A percentile compares a stretch with the other conserved stretches of the same genome.
phyloP scores from a whole-genome alignment of 2,113 vertebrate genomes.

The Corapipo altera region DNA sequence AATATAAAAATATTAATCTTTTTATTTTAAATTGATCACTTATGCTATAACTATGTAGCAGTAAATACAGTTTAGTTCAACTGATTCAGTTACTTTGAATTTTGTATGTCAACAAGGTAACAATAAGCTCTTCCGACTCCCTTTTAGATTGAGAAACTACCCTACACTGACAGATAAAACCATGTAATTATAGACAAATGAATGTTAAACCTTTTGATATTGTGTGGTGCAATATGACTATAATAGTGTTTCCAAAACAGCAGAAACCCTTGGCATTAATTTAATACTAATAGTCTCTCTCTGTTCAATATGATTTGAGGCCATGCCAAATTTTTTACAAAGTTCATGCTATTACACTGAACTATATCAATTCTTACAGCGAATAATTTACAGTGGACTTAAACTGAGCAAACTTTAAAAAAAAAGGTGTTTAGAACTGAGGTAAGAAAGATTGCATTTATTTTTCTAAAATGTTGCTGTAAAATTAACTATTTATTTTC shows the following conservation, averaged over 20 bases:
- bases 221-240: background rate
- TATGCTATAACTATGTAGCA: background rate
- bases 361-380: background rate
- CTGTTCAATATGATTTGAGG: constrained; percentile 37
- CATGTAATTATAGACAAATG: background rate
- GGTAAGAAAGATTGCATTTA: background rate
- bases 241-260: background rate
- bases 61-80: background rate
- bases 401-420: background rate
- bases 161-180: background rate
- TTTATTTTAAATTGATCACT: background rate
- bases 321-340: background rate
- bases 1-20: background rate
- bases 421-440: background rate
- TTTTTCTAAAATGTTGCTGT: background rate
- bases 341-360: background rate
- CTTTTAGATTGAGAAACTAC: background rate
- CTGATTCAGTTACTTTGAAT: background rate
- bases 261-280: background rate
- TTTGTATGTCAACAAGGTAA: background rate
- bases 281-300: background rate
- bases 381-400: background rate
- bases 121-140: background rate
- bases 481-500: background rate
- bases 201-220: background rate